phyloP scores from a whole-genome alignment of 2,888 invertebrate genomes.

The Luffia ferchaultella region DNA sequence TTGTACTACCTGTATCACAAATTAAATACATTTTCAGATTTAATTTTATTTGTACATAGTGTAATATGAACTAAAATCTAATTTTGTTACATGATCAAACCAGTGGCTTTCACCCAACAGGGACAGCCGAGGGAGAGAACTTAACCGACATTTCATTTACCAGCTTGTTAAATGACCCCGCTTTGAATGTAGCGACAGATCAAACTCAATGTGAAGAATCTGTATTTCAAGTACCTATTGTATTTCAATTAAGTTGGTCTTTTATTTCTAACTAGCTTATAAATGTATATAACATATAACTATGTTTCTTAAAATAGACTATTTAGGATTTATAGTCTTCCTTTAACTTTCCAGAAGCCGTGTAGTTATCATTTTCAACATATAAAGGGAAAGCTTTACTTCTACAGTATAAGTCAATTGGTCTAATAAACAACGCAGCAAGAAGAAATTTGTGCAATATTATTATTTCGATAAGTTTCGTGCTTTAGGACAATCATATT shows the following conservation, averaged over 20 bases:
- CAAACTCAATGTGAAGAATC: no score
- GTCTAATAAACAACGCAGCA: background rate
- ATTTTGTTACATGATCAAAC: background rate
- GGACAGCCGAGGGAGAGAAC: background rate
- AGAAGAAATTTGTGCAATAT: constrained; percentile 2
- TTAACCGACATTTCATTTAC: background rate
- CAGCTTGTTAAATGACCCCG: no score
- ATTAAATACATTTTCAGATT: background rate
- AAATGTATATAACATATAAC: no score
- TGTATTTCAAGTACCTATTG: no score
- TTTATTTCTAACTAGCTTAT: no score
- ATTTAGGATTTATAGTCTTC: no score
- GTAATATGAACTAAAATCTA: background rate
- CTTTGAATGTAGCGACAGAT: no score
- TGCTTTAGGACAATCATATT: background rate
- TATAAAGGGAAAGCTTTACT: background rate
- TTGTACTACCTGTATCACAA: background rate
- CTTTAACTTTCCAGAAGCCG: no score
- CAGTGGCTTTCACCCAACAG: background rate
- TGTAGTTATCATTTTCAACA: background rate
- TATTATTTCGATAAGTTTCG: background rate
- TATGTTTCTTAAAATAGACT: no score
- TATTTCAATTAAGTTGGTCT: no score
- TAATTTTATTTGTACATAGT: background rate
- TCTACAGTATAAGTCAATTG: background rate